Evolutionary conservation across 2,113 vertebrate genomes (phyloP).

Genomic region (Pangasianodon hypophthalmus): DNA sequence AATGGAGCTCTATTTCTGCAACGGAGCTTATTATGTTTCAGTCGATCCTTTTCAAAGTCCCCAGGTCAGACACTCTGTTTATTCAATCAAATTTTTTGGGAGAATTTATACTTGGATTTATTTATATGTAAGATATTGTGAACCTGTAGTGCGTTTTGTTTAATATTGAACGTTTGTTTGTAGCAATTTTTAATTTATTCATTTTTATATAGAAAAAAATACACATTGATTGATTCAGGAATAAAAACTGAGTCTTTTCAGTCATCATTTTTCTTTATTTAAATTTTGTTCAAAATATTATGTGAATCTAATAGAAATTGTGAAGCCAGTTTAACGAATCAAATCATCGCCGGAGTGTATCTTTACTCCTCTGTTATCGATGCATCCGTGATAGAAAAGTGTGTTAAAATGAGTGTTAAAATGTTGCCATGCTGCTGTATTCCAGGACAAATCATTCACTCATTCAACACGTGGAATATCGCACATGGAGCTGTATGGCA

Average conservation of each 20-base stretch:
- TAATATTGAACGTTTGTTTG: neutral
- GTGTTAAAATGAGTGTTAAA: neutral
- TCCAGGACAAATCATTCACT: neutral
- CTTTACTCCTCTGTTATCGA: neutral
- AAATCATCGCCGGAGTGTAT: neutral
- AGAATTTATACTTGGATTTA: neutral
- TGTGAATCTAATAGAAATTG: neutral
- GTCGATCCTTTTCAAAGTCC: neutral
- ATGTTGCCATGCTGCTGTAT: neutral
- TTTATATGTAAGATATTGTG: neutral
- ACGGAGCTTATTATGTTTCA: neutral
- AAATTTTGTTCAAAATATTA: neutral
- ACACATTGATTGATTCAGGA: neutral
- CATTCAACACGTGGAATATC: neutral
- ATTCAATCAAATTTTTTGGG: neutral
- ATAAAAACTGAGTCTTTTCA: neutral
- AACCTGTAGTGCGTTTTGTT: neutral
- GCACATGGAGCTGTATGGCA: neutral
- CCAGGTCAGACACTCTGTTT: neutral
- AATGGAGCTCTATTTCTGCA: neutral
- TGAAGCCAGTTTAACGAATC: neutral
- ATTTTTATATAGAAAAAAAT: neutral
- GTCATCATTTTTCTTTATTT: neutral
- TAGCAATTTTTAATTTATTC: neutral
- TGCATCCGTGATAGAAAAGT: neutral